A percentile compares a stretch with the other conserved stretches of the same genome.
phyloP scores from a whole-genome alignment of 2,888 invertebrate species.

The Cerastoderma edule region DNA sequence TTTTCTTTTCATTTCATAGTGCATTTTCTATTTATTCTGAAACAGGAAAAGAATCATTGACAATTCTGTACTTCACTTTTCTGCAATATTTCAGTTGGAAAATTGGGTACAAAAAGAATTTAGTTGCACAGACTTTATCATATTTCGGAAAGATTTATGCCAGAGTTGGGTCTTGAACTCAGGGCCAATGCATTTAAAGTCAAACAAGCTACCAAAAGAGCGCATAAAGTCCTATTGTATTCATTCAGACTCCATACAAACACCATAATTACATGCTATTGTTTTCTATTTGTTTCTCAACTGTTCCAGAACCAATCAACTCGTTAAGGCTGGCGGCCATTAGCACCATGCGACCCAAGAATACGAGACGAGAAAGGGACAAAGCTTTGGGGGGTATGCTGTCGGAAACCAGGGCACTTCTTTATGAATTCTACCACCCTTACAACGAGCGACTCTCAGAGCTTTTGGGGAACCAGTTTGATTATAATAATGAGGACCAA shows the following conservation, averaged over 20 bases:
- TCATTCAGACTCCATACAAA: neutral
- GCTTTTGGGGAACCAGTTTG: conserved; percentile 43
- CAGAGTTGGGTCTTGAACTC: neutral
- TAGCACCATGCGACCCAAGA: neutral
- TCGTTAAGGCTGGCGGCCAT: neutral
- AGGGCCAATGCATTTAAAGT: no score
- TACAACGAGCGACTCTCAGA: conserved; percentile 47
- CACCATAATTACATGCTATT: neutral
- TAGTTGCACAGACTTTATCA: neutral
- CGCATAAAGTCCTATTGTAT: neutral
- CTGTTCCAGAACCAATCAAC: conserved; percentile 6
- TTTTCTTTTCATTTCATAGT: no score
- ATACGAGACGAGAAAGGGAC: conserved; percentile 32
- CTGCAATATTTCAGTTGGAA: no score
- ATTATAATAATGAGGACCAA: conserved; percentile 31
- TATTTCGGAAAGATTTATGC: neutral
- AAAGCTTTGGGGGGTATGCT: conserved; percentile 51
- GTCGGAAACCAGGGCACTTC: conserved; percentile 42
- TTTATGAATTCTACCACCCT: conserved; percentile 46
- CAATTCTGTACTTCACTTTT: no score
- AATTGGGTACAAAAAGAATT: no score
- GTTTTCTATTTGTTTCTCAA: neutral
- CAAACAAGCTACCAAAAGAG: no score
- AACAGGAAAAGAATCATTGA: no score
- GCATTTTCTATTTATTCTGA: no score